These are phyloP conservation scores for Heterocephalus glaber DNA, from an alignment of 2,113 vertebrate species.

Conservation along the genomic window DNA sequence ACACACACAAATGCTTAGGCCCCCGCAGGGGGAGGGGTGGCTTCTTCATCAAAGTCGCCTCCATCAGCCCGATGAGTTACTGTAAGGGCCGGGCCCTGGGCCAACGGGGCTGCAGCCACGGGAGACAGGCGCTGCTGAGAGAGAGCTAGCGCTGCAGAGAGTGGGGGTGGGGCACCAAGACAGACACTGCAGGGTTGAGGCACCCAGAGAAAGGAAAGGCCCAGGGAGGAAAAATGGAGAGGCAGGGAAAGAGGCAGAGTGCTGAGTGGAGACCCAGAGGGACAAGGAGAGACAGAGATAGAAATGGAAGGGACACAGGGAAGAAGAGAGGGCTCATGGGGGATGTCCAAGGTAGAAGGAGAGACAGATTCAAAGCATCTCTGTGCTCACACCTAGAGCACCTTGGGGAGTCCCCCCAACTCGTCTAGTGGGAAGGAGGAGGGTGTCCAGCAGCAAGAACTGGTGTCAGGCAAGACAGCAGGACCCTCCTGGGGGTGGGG, in stretches of 20 bases:
- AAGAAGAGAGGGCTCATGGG: background rate
- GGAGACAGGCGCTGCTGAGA: slow-evolving; percentile 75
- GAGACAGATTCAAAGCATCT: background rate
- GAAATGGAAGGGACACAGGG: background rate
- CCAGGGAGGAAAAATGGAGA: background rate
- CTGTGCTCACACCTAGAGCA: background rate
- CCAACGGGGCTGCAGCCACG: slow-evolving; percentile 80
- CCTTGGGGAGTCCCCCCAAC: background rate
- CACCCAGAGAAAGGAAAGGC: slow-evolving; percentile 51
- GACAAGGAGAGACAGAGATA: background rate
- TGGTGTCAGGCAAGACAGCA: background rate
- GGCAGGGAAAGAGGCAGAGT: background rate
- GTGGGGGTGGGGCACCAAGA: slow-evolving; percentile 72
- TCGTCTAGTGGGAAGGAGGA: background rate
- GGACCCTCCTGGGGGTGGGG: background rate
- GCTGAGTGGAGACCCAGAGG: background rate
- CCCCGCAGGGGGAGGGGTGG: slow-evolving; percentile 68
- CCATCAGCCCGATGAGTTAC: slow-evolving; percentile 83
- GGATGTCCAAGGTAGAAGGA: background rate
- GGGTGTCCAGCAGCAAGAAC: background rate
- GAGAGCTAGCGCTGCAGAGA: slow-evolving; percentile 59
- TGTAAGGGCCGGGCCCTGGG: slow-evolving; percentile 82
- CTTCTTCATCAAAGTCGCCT: slow-evolving; percentile 82
- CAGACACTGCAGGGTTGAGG: slow-evolving; percentile 62
- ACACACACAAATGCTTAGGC: background rate